Percentiles rank a stretch among this genome's conserved stretches.
Conservation (phyloP, 2,888 invertebrate species). For the Chymomyza procnemis region DNA sequence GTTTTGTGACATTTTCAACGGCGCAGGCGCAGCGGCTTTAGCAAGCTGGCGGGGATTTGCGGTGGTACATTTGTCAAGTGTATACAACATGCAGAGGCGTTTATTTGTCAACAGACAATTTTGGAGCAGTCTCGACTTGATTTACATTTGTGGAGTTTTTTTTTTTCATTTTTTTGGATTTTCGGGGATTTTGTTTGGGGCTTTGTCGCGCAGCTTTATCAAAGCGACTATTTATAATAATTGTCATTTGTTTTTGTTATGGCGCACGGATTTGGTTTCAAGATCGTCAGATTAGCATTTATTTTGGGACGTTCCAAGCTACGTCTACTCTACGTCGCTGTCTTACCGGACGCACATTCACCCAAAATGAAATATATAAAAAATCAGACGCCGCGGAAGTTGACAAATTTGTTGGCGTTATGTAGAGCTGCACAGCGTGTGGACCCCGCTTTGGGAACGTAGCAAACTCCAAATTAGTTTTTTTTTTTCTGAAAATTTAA, state of each 20-base stretch:
- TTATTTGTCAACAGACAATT: conserved; percentile 66
- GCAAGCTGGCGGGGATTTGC: too few species aligned
- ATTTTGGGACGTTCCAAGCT: not conserved
- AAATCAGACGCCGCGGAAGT: conserved; percentile 52
- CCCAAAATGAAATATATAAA: too few species aligned
- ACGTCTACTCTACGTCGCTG: not conserved
- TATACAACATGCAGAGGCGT: conserved; percentile 60
- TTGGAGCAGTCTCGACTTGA: conserved; percentile 59
- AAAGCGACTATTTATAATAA: conserved; percentile 58
- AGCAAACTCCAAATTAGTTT: too few species aligned
- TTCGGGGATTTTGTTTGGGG: not conserved
- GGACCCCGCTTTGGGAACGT: conserved; percentile 6
- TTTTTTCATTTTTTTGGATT: too few species aligned
- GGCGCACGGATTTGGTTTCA: not conserved
- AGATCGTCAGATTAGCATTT: not conserved
- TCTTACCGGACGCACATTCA: not conserved
- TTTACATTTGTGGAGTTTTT: conserved; percentile 54
- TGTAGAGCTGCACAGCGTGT: conserved; percentile 29
- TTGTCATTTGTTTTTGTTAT: conserved; percentile 30
- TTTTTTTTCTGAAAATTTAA: conserved; percentile 17
- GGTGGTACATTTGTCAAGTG: conserved; percentile 61
- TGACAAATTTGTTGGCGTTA: conserved; percentile 50
- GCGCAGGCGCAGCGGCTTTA: conserved; percentile 3
- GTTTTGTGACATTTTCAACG: conserved; percentile 30
- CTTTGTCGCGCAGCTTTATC: conserved; percentile 9